These are phyloP conservation scores for Etheostoma perlongum DNA, from an alignment of 2,797 vertebrate genomes.

Conservation along the genomic window DNA sequence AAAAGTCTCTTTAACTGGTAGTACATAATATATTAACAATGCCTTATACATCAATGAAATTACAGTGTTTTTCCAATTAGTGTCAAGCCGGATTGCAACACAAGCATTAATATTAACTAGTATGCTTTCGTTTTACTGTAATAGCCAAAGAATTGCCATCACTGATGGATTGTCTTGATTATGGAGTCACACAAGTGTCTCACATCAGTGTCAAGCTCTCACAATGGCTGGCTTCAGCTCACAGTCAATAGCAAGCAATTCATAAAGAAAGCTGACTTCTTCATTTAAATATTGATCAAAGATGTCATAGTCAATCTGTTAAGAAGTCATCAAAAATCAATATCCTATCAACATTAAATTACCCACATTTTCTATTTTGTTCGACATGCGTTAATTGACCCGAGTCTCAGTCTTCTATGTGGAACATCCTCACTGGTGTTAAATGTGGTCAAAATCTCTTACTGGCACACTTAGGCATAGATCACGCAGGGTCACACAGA, in stretches of 20 bases:
- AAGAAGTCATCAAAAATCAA: slow-evolving; percentile 76
- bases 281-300: slow-evolving; percentile 75
- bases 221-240: slow-evolving; percentile 14
- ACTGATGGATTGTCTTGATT: slow-evolving; percentile 31
- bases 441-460: slow-evolving; percentile 34
- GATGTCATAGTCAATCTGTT: slow-evolving; percentile 78
- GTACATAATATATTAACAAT: background rate
- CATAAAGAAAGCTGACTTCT: slow-evolving; percentile 64
- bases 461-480: slow-evolving; percentile 6
- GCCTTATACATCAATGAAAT: background rate
- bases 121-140: slow-evolving; percentile 20
- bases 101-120: slow-evolving; percentile 16
- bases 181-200: background rate
- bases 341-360: slow-evolving; percentile 71
- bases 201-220: slow-evolving; percentile 31
- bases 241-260: slow-evolving; percentile 35
- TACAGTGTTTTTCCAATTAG: background rate
- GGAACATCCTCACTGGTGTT: slow-evolving; percentile 11
- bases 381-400: slow-evolving; percentile 55
- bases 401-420: slow-evolving; percentile 47
- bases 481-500: background rate
- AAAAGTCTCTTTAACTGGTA: background rate
- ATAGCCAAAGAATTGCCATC: slow-evolving; percentile 1
- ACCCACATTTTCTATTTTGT: slow-evolving; percentile 50
- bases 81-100: background rate